Evolutionary conservation across 2,113 vertebrate genomes (phyloP), one percentile per base, ranked within the genome.

Genomic region (Dryoscopus gambensis): DNA sequence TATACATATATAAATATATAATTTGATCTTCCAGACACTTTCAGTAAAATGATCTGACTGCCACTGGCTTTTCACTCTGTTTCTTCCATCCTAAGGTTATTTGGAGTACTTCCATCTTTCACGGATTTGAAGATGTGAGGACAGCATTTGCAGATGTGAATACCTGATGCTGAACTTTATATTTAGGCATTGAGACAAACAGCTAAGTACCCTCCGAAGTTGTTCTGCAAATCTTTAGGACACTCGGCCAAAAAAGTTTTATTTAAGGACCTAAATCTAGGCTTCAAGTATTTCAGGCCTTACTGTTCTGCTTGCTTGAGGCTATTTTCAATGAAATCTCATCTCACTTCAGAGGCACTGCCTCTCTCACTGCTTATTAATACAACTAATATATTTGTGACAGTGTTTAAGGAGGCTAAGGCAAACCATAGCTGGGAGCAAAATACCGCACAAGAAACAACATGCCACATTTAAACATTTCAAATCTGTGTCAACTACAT

Each of bases 41-140:
- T 84, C 81, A 63, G 89, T 76, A 78, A 74, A 91, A 84, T 28
- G 62, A 93, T 87, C 81, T 90, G 89, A 40, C 83, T 89, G 92
- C 49, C 57, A 16, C 64, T 82, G 96, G 71, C 69, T 92, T 92
- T 89, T 95, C 76, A 64, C 55, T 90, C 52, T 67, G 30, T 82
- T 88, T 91, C 92, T 93, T 75, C 64, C 79, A 70, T 63, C 87
- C 52, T 75, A 21, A 74, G 53, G 20, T 59, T 76, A 62, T 83
- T 42, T 93, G 75, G 92, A 91, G 35, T 31, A 4, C 35, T 80
- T 93, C 75, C 62, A 79, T 82, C 50, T 65, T 55, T 90, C 76
- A 17, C 2, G 0, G 57, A 21, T 82, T 84, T 73, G 63, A 60
- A 50, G 55, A 64, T 76, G 67, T 13, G 55, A 67, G 59, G 82